Percentiles rank a stretch among this genome's conserved stretches.
These are phyloP conservation scores for Prietella phreatophila DNA, from an alignment of 2,113 vertebrate genomes.

Conservation along the genomic window DNA sequence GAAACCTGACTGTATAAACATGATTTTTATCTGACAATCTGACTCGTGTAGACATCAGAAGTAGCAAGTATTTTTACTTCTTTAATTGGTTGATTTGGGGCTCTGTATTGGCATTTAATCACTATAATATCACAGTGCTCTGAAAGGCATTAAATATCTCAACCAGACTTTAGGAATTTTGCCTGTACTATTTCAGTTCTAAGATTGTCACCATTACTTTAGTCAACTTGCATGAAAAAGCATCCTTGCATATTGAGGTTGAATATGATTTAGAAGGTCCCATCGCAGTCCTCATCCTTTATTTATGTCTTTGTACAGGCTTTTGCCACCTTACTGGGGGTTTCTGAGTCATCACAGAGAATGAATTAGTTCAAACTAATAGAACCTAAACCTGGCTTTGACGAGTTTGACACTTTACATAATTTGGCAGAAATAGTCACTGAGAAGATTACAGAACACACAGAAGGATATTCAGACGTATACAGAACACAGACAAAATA, in stretches of 20 bases:
- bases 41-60: slow-evolving; percentile 4
- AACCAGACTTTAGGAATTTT: background rate
- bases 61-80: background rate
- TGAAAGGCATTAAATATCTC: background rate
- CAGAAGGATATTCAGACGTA: background rate
- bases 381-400: background rate
- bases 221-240: slow-evolving; percentile 22
- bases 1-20: slow-evolving; percentile 42
- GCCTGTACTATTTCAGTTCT: slow-evolving; percentile 3
- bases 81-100: background rate
- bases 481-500: background rate
- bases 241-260: slow-evolving; percentile 11
- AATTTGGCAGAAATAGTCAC: background rate
- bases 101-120: background rate
- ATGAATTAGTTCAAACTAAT: slow-evolving; percentile 30
- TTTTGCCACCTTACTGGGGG: slow-evolving; percentile 22
- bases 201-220: background rate
- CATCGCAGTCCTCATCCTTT: slow-evolving; percentile 32
- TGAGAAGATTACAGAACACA: background rate
- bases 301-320: slow-evolving; percentile 48
- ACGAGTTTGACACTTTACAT: background rate
- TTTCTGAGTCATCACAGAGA: slow-evolving; percentile 16
- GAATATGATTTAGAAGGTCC: slow-evolving; percentile 35
- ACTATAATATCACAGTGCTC: background rate
- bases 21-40: background rate